A percentile compares a stretch with the other conserved stretches of the same genome.
phyloP scores from a whole-genome alignment of 2,888 invertebrate genomes.

The Lithosia quadra region DNA sequence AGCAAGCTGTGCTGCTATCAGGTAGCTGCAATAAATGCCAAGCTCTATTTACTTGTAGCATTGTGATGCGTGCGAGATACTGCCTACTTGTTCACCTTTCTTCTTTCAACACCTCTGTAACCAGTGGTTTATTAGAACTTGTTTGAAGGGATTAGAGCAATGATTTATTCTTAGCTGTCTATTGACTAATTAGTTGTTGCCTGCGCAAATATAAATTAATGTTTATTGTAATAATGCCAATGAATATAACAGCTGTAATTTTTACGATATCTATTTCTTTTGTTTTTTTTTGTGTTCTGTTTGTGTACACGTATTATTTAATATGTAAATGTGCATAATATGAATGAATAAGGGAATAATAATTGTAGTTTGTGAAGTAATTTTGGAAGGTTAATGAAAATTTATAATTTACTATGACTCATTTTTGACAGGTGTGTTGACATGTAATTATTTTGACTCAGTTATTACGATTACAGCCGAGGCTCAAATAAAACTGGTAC shows the following conservation, averaged over 20 bases:
- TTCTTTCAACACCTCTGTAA: slow-evolving; percentile 62
- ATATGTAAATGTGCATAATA: neutral
- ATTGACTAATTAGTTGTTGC: neutral
- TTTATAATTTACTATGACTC: neutral
- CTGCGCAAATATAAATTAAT: neutral
- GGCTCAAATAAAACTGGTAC: neutral
- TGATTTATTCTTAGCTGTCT: slow-evolving; percentile 14
- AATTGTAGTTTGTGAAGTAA: neutral
- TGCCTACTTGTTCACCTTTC: slow-evolving; percentile 75
- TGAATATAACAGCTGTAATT: neutral
- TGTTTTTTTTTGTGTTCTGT: no score
- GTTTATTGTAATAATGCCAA: neutral
- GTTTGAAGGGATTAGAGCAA: slow-evolving; percentile 12
- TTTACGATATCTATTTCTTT: no score
- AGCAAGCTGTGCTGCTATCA: slow-evolving; percentile 46
- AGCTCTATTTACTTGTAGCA: slow-evolving; percentile 74
- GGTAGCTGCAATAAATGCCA: slow-evolving; percentile 66
- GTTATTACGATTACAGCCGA: neutral
- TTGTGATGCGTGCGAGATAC: slow-evolving; percentile 74
- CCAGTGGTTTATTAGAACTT: slow-evolving; percentile 17
- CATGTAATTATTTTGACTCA: neutral
- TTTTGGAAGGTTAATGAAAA: neutral
- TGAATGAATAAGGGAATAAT: neutral
- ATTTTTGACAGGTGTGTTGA: neutral
- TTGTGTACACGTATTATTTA: neutral